Evolutionary conservation across 2,113 vertebrate species (phyloP).

Genomic region (Eonycteris spelaea): DNA sequence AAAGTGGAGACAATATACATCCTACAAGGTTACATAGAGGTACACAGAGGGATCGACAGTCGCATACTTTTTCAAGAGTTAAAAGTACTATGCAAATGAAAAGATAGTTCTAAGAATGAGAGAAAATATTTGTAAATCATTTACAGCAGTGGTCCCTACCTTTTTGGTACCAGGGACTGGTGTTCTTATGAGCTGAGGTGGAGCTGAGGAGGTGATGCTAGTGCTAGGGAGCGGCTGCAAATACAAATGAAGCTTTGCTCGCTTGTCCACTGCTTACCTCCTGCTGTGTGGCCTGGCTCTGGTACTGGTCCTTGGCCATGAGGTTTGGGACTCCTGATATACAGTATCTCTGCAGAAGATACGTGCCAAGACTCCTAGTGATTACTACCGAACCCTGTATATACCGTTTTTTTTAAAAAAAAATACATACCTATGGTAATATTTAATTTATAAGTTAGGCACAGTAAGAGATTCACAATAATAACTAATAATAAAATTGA

Average conservation of each 20-base stretch:
- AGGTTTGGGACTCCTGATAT: too few species aligned
- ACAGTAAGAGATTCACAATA: background rate
- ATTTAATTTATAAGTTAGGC: background rate
- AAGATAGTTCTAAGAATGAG: background rate
- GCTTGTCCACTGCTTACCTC: too few species aligned
- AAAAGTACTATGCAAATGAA: background rate
- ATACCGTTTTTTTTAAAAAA: background rate
- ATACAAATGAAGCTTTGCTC: too few species aligned
- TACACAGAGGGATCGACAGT: background rate
- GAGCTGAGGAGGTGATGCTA: too few species aligned
- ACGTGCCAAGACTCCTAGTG: background rate
- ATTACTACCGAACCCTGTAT: background rate
- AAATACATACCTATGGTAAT: background rate
- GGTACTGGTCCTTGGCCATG: too few species aligned
- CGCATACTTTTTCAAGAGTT: background rate
- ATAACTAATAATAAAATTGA: background rate
- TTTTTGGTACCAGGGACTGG: too few species aligned
- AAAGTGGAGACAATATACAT: background rate
- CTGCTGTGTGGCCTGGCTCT: too few species aligned
- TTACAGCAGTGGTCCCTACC: background rate
- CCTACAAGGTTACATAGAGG: background rate
- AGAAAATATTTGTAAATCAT: background rate
- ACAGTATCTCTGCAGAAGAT: background rate
- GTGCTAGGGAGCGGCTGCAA: too few species aligned
- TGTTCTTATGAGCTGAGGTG: too few species aligned